Evolutionary conservation across 2,113 vertebrate genomes (phyloP).

Genomic region (Scortum barcoo): DNA sequence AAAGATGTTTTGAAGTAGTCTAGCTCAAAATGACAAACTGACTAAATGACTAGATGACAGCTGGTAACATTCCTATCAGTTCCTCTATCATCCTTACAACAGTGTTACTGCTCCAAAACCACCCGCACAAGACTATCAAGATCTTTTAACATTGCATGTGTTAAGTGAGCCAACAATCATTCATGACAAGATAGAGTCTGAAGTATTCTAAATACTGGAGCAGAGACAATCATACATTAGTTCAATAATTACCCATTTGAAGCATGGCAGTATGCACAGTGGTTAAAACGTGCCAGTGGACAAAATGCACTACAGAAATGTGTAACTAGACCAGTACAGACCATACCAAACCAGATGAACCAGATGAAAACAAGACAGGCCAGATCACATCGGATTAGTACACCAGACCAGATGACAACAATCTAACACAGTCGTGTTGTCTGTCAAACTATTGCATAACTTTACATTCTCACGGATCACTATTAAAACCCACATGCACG

Average conservation of each 20-base stretch:
- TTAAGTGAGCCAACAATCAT: background rate
- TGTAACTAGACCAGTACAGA: background rate
- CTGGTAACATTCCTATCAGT: background rate
- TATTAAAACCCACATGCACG: background rate
- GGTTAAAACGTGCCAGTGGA: background rate
- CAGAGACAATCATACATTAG: background rate
- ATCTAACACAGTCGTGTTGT: background rate
- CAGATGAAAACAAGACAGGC: background rate
- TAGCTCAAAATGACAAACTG: too few relatives aligned
- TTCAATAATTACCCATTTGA: background rate
- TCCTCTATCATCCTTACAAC: background rate
- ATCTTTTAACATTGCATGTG: background rate
- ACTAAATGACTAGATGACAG: background rate
- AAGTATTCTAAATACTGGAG: too few relatives aligned
- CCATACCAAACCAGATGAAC: background rate
- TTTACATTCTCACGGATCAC: constrained; percentile 6
- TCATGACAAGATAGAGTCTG: background rate
- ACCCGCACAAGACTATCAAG: background rate
- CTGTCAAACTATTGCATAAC: constrained; percentile 15
- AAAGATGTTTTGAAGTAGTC: background rate
- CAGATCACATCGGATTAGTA: background rate
- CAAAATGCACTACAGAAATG: background rate
- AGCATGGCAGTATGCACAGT: background rate
- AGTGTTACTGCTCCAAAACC: background rate
- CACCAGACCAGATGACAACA: constrained; percentile 3